Conservation (phyloP, 2,797 vertebrate genomes). For the Poeciliopsis turneri region DNA sequence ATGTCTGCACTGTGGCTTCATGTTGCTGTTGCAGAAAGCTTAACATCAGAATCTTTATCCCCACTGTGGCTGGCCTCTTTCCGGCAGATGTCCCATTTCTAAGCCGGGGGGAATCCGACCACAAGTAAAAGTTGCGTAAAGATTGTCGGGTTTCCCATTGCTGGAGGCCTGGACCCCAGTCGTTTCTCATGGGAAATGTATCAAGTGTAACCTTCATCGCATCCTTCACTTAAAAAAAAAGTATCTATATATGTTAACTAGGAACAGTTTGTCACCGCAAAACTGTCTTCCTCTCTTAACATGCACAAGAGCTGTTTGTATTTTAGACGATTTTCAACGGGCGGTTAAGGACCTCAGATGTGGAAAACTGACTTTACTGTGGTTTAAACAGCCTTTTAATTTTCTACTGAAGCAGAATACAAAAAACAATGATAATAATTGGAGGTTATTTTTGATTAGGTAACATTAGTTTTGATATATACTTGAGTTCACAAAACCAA, state of each 20-base stretch:
- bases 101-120: slow-evolving; percentile 85
- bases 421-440: not conserved
- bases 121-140: slow-evolving; percentile 86
- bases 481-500: not conserved
- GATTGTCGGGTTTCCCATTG: slow-evolving; percentile 73
- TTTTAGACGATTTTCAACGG: slow-evolving; percentile 33
- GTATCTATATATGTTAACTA: not conserved
- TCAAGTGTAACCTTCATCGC: slow-evolving; percentile 31
- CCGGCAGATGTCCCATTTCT: slow-evolving; percentile 91
- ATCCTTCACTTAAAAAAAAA: not conserved
- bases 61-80: slow-evolving; percentile 90
- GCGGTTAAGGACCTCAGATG: slow-evolving; percentile 19
- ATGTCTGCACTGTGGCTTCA: slow-evolving; percentile 86
- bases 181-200: slow-evolving; percentile 42
- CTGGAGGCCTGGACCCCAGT: slow-evolving; percentile 55
- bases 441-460: not conserved
- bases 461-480: not conserved
- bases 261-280: slow-evolving; percentile 23
- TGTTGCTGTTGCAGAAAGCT: slow-evolving; percentile 65
- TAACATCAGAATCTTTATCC: slow-evolving; percentile 83
- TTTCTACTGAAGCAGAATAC: not conserved
- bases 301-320: not conserved
- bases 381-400: not conserved
- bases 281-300: slow-evolving; percentile 1
- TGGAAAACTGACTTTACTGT: not conserved